Conservation (phyloP, 2,888 invertebrate genomes). For the Oscheius sp. region DNA sequence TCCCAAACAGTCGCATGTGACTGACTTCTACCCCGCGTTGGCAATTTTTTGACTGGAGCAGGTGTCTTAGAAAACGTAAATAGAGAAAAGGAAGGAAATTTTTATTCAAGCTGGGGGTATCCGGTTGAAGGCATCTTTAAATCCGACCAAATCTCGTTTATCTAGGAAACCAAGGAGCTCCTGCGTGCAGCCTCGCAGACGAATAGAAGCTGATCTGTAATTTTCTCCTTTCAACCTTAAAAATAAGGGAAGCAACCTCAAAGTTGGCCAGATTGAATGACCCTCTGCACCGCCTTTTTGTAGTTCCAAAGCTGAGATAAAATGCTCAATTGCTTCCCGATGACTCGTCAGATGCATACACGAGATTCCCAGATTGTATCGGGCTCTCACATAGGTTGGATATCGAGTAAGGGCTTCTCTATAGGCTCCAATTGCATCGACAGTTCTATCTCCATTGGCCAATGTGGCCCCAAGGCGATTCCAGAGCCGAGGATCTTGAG, state of each 20-base stretch:
- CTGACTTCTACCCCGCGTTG: not conserved
- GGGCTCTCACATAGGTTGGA: conserved; percentile 93
- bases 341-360: conserved; percentile 94
- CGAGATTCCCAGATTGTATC: conserved; percentile 96
- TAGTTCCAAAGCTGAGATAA: conserved; percentile 88
- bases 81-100: not conserved
- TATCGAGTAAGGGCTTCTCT: conserved; percentile 77
- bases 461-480: conserved; percentile 95
- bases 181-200: conserved; percentile 40
- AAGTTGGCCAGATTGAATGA: conserved; percentile 25
- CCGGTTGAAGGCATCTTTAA: conserved; percentile 32
- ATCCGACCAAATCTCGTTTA: conserved; percentile 43
- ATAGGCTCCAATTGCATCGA: conserved; percentile 95
- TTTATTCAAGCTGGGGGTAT: conserved; percentile 12
- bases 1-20: conserved; percentile 15
- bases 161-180: conserved; percentile 53
- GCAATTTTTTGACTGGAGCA: not conserved
- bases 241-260: not conserved
- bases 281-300: conserved; percentile 78
- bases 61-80: not conserved
- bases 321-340: conserved; percentile 91
- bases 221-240: not conserved
- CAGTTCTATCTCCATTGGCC: conserved; percentile 91
- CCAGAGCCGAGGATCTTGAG: conserved; percentile 87
- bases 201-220: conserved; percentile 60